phyloP scores from a whole-genome alignment of 2,888 invertebrate species.

The Netelia virgata region DNA sequence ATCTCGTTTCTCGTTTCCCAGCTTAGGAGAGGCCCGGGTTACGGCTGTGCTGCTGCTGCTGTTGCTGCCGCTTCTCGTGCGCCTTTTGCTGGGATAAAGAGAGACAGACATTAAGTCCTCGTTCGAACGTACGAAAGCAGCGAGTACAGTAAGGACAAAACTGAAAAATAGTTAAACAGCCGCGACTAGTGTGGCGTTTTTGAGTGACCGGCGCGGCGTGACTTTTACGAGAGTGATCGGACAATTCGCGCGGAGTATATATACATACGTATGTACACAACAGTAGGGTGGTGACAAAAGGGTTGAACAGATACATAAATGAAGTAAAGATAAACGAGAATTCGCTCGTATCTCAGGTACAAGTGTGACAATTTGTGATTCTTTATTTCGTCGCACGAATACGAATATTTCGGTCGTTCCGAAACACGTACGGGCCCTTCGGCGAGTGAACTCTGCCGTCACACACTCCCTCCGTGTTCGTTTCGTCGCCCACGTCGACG shows the following conservation, averaged over 20 bases:
- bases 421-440: background rate
- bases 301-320: background rate
- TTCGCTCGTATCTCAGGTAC: no score
- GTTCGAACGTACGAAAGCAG: background rate
- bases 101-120: background rate
- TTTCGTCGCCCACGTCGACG: background rate
- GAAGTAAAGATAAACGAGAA: background rate
- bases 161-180: background rate
- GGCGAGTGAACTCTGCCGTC: background rate
- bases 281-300: background rate
- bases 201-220: slow-evolving; percentile 5
- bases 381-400: no score
- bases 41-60: slow-evolving; percentile 24
- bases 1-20: slow-evolving; percentile 59
- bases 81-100: background rate
- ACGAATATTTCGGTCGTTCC: no score
- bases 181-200: background rate
- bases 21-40: slow-evolving; percentile 60
- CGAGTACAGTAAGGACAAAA: background rate
- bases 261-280: background rate
- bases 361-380: no score
- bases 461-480: background rate
- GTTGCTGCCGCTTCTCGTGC: slow-evolving; percentile 14
- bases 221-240: background rate
- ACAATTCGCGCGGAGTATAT: background rate